Conservation (phyloP, 2,113 vertebrate genomes). For the Boleophthalmus pectinirostris region DNA sequence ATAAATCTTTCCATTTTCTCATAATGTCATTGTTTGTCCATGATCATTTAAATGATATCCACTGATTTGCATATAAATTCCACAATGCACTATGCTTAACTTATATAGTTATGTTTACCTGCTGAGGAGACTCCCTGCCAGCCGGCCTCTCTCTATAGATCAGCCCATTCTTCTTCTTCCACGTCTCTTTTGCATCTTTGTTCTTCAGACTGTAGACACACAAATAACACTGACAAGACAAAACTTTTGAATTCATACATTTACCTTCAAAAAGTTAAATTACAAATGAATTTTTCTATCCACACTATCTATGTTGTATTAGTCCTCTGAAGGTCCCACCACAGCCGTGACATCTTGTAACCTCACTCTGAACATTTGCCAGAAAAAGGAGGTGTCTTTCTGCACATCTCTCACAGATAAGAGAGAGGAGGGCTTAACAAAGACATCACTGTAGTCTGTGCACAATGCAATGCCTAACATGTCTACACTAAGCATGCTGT, state of each 20-base stretch:
- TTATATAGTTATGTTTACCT: conserved; percentile 57
- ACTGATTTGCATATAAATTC: conserved; percentile 15
- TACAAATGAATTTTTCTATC: not conserved
- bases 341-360: not conserved
- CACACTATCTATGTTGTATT: not conserved
- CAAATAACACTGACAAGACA: not conserved
- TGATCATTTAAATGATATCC: conserved; percentile 40
- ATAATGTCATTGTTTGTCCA: not conserved
- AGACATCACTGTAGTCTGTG: conserved; percentile 60
- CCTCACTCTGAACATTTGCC: conserved; percentile 21
- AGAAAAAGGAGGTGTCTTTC: conserved; percentile 31
- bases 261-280: not conserved
- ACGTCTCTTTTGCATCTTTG: conserved; percentile 48
- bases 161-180: conserved; percentile 76
- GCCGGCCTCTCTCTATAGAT: conserved; percentile 74
- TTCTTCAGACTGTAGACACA: conserved; percentile 55
- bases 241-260: not conserved
- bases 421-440: conserved; percentile 57
- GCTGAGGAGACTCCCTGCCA: conserved; percentile 73
- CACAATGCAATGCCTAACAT: conserved; percentile 41
- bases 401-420: conserved; percentile 51
- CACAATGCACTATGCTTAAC: conserved; percentile 13
- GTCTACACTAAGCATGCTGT: conserved; percentile 53
- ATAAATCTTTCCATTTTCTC: not conserved
- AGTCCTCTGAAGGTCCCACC: not conserved